Percentiles rank a stretch among this genome's conserved stretches.
phyloP scores from a whole-genome alignment of 1,140 invertebrate species.

The Platorchestia sp. region DNA sequence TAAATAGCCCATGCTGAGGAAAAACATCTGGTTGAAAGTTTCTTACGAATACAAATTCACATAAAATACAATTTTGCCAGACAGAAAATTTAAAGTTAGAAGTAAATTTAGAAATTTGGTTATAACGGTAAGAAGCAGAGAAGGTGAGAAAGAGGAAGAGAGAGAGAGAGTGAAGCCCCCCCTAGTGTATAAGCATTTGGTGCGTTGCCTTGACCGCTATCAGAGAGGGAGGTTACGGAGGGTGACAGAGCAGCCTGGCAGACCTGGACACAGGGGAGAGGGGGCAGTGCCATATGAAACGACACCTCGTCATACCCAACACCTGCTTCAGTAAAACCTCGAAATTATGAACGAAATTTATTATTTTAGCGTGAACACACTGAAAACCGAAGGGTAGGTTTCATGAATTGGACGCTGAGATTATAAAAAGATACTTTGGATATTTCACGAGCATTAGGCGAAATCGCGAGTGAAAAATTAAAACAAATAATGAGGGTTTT shows the following conservation, averaged over 20 bases:
- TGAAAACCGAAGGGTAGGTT: neutral
- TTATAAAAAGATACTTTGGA: neutral
- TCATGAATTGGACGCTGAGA: neutral
- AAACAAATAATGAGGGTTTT: neutral
- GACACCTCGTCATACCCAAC: neutral
- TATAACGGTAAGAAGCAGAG: neutral
- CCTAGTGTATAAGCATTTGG: neutral
- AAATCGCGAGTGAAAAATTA: neutral
- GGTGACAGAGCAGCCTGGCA: neutral
- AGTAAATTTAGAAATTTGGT: neutral
- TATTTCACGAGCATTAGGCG: neutral
- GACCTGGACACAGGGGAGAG: neutral
- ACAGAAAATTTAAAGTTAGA: neutral
- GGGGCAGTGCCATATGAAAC: slow-evolving; percentile 13
- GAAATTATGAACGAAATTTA: neutral
- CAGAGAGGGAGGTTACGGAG: neutral
- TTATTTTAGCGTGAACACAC: neutral
- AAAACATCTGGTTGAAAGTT: neutral
- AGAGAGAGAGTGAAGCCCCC: neutral
- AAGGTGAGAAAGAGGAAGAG: neutral
- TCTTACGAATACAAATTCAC: neutral
- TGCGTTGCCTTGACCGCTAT: neutral
- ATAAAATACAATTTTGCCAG: neutral
- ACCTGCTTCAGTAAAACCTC: neutral
- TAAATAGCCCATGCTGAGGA: neutral